These are phyloP conservation scores for Poecilia velifera DNA, from an alignment of 2,797 vertebrate species.

Conservation along the genomic window DNA sequence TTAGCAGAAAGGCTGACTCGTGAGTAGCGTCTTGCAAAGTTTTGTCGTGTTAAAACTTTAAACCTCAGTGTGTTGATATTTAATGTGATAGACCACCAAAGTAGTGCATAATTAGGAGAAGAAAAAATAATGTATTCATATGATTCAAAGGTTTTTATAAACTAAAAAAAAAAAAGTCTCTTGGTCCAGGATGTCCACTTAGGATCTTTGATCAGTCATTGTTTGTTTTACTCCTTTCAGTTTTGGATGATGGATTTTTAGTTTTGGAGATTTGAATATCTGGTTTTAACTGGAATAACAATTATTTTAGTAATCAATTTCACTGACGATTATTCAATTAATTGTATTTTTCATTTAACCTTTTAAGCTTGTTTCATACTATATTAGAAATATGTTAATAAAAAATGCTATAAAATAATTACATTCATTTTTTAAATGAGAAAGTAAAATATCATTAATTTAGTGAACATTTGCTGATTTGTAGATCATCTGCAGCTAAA, in stretches of 20 bases:
- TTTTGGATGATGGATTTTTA: not conserved
- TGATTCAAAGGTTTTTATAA: not conserved
- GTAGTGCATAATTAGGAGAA: not conserved
- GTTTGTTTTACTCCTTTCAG: not conserved
- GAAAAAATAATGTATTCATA: not conserved
- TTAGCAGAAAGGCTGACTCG: not conserved
- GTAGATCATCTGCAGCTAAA: no score
- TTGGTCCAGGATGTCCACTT: not conserved
- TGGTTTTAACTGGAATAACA: not conserved
- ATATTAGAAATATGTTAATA: no score
- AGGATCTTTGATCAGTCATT: not conserved
- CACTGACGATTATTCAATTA: no score
- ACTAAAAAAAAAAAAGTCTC: not conserved
- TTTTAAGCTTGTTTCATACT: no score
- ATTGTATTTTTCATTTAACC: no score
- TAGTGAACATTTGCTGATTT: no score
- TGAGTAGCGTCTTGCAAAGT: not conserved
- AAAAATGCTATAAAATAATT: no score
- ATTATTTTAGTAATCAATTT: no score
- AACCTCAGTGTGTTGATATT: no score
- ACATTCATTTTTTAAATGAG: no score
- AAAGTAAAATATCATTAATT: no score
- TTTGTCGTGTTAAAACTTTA: not conserved
- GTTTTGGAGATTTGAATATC: not conserved
- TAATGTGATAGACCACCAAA: not conserved